These are phyloP conservation scores for Clamator glandarius DNA, from an alignment of 2,797 vertebrate genomes.

Conservation along the genomic window DNA sequence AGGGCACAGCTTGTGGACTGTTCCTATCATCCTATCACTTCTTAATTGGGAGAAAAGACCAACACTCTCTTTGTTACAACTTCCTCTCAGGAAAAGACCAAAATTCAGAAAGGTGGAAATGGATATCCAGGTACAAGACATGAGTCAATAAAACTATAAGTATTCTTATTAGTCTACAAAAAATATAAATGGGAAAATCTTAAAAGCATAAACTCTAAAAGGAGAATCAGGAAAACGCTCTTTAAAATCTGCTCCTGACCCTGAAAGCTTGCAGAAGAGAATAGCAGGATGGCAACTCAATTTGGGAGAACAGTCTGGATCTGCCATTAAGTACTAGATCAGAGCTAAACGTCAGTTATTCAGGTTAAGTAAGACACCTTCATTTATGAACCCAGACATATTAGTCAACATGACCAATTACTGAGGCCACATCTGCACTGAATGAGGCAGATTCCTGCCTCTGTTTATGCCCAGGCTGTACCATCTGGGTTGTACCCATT, in stretches of 20 bases:
- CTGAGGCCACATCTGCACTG: background rate
- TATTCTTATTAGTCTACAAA: background rate
- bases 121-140: background rate
- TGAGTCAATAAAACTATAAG: background rate
- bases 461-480: background rate
- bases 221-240: background rate
- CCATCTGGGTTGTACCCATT: background rate
- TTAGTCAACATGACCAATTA: background rate
- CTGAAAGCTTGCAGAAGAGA: background rate
- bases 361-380: background rate
- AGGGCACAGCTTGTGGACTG: too few relatives aligned
- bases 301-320: background rate
- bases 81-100: background rate
- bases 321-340: background rate
- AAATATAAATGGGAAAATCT: background rate
- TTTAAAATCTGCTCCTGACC: background rate
- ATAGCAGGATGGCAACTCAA: background rate
- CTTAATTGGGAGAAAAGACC: too few relatives aligned
- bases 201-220: background rate
- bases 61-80: too few relatives aligned
- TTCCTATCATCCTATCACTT: too few relatives aligned
- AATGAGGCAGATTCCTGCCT: background rate
- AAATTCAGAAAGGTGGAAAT: background rate
- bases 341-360: background rate
- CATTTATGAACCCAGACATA: background rate